Percentiles rank a stretch among this genome's conserved stretches.
Conservation (phyloP, 2,888 invertebrate genomes). For the Plebejus argus region DNA sequence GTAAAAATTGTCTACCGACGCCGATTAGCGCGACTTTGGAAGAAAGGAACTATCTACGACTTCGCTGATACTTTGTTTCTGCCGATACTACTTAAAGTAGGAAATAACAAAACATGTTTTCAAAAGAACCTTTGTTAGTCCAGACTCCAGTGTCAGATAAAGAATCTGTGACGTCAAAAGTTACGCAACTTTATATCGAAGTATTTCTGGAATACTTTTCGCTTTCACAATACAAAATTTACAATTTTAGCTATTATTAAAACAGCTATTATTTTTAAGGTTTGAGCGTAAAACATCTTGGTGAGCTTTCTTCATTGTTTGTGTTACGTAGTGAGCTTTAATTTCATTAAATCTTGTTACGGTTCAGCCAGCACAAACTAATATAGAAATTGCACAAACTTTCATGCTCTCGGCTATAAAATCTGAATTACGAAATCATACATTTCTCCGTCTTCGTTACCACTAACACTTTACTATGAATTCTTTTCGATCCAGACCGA, state of each 20-base stretch:
- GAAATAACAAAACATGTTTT: conserved; percentile 17
- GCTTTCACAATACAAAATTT: background rate
- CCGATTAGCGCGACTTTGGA: conserved; percentile 22
- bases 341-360: conserved; percentile 3
- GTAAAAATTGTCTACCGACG: conserved; percentile 1
- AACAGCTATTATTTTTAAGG: background rate
- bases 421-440: conserved; percentile 14
- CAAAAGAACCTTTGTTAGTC: background rate
- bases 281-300: background rate
- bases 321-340: background rate
- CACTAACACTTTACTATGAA: conserved; percentile 11
- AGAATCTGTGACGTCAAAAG: conserved; percentile 7
- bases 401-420: conserved; percentile 6
- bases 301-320: background rate
- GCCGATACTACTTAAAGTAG: conserved; percentile 14
- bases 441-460: conserved; percentile 7
- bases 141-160: conserved; percentile 2
- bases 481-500: conserved; percentile 15
- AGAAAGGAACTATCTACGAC: conserved; percentile 20
- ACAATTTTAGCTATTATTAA: too few relatives aligned
- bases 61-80: background rate
- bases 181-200: background rate
- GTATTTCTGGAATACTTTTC: background rate
- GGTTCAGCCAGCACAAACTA: background rate
- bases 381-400: conserved; percentile 8